Base-by-base conservation (phyloP, 2,888 invertebrate genomes). In the Drosophila phalerata region DNA sequence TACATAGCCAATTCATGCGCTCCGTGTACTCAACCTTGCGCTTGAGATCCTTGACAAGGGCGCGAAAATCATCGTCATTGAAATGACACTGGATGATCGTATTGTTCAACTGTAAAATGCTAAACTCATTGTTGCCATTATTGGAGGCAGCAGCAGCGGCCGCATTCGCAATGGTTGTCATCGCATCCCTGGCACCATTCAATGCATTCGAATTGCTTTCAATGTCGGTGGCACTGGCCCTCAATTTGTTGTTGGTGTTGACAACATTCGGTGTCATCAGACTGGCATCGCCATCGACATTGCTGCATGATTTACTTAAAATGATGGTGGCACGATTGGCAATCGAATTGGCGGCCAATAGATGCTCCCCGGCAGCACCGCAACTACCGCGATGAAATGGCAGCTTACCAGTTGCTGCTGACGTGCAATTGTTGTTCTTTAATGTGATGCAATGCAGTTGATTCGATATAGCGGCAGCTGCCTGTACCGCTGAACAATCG, bases 1-100 rank as follows among this genome's bases (percentile, higher is more conserved):
- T 79, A 93, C 93, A 93, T 91, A 93, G 83, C 93, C 93, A 93
- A 89, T 93, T 93, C 92, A 93, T 93, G 81, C 91, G 92, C 74
- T 93, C 93, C 45, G 93, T 92, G 75, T 92, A 93, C 79, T 93
- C 93, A 65, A 93, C 92, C 80, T 93, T 93, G 52, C 92, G 89
- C 77, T 92, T 92, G 64, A 93, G 89, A 85, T 93, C 93, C 85
- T 90, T 91, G 70, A 93, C 91, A 63, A 93, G 73, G 47, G 91
- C 90, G 57, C 91, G 89, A 77, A 93, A 91, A 73, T 93, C 93
- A 28, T 92, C 92, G 73, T 92, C 92, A 57, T 92, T 92, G 77
- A 93, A 92, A 76, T 91, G 92, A 73, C 92, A 92, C 78, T 92
- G 92, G 60, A 92, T 92, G 76, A 93, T 91, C 69, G 92, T 92